A percentile compares a stretch with the other conserved stretches of the same genome.
Evolutionary conservation across 2,113 vertebrate genomes (phyloP).

Genomic region (Ctenodactylus gundi): DNA sequence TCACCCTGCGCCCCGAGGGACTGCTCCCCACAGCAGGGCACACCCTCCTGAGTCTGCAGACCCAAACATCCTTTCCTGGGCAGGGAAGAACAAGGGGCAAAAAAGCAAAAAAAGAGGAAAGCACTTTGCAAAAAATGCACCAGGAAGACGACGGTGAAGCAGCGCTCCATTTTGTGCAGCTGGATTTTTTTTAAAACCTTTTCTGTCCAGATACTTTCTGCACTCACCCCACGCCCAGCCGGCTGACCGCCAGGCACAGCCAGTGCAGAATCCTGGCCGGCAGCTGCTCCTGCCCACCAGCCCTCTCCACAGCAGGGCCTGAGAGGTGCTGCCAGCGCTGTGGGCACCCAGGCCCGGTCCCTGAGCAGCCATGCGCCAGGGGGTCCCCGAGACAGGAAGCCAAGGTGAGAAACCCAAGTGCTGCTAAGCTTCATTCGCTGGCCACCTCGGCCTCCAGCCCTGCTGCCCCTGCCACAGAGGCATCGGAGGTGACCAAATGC

Average conservation of each 20-base stretch:
- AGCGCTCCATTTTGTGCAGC: slow-evolving; percentile 20
- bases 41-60: neutral
- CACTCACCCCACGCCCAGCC: too few species aligned
- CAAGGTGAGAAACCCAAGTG: slow-evolving; percentile 12
- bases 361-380: neutral
- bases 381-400: neutral
- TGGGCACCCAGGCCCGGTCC: too few species aligned
- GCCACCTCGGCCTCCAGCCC: neutral
- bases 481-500: neutral
- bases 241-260: too few species aligned
- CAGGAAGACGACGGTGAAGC: slow-evolving; percentile 42
- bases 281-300: neutral
- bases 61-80: neutral
- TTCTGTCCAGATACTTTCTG: too few species aligned
- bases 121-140: slow-evolving; percentile 21
- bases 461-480: neutral
- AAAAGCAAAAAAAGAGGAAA: neutral
- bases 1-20: too few species aligned
- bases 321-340: too few species aligned
- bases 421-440: neutral
- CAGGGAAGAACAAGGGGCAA: neutral
- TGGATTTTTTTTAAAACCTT: slow-evolving; percentile 43
- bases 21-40: too few species aligned
- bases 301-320: neutral
- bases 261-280: neutral